Percentiles rank a stretch among this genome's conserved stretches.
Evolutionary conservation across 2,888 invertebrate genomes (phyloP).

Genomic region (Cheilosia vernalis): DNA sequence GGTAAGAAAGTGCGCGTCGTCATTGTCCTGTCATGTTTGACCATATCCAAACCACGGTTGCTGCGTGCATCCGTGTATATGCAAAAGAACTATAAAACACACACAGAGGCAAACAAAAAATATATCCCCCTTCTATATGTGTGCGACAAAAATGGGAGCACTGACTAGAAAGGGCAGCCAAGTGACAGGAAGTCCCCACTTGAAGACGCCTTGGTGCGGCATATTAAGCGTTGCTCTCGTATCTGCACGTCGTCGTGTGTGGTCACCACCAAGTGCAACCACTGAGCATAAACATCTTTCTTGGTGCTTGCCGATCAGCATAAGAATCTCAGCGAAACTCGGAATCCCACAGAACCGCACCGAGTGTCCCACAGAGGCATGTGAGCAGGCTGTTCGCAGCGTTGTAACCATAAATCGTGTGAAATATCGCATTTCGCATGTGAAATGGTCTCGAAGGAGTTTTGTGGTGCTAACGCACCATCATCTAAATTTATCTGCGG

Average conservation of each 20-base stretch:
- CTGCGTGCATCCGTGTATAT: constrained; percentile 58
- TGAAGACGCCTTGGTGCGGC: background rate
- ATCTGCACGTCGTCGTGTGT: constrained; percentile 72
- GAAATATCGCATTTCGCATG: constrained; percentile 83
- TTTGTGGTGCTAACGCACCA: constrained; percentile 8
- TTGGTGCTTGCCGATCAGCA: constrained; percentile 62
- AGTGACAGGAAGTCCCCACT: constrained; percentile 67
- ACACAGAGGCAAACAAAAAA: constrained; percentile 11
- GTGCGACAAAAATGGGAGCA: constrained; percentile 66
- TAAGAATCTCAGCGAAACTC: constrained; percentile 45
- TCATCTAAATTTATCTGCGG: constrained; percentile 64
- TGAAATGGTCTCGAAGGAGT: constrained; percentile 43
- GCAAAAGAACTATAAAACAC: constrained; percentile 50
- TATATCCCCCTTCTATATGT: constrained; percentile 7
- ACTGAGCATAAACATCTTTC: constrained; percentile 71
- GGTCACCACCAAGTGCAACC: constrained; percentile 69
- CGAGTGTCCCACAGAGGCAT: constrained; percentile 66
- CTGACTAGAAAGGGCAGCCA: constrained; percentile 63
- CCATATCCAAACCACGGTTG: constrained; percentile 43
- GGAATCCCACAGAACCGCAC: constrained; percentile 32
- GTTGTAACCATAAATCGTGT: constrained; percentile 83
- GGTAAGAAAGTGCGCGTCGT: constrained; percentile 51
- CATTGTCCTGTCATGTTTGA: constrained; percentile 74
- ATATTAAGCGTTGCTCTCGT: constrained; percentile 28
- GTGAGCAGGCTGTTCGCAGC: constrained; percentile 78